Evolutionary conservation across 1,140 invertebrate genomes (phyloP).

Genomic region (Hylaeus volcanicus): DNA sequence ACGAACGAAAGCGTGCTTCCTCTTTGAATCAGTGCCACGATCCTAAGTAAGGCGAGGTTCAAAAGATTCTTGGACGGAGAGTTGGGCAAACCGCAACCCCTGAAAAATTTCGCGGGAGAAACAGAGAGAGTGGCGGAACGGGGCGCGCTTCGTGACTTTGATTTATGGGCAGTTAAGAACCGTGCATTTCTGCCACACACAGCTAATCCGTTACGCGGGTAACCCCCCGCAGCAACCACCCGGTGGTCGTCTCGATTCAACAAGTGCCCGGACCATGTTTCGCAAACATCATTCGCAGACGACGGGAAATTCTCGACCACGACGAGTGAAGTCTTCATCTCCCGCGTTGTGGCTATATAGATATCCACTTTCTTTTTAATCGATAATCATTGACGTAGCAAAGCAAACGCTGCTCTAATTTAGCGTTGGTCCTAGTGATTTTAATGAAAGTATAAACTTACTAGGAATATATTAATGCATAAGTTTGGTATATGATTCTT

Average conservation of each 20-base stretch:
- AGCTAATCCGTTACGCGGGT: conserved; percentile 74
- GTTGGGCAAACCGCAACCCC: conserved; percentile 16
- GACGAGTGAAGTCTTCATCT: conserved; percentile 8
- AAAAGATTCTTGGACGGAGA: conserved; percentile 2
- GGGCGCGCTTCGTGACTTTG: conserved; percentile 72
- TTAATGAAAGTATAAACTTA: too few species aligned
- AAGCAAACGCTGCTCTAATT: too few species aligned
- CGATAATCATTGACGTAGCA: too few species aligned
- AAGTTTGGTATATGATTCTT: too few species aligned
- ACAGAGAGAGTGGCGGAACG: conserved; percentile 26
- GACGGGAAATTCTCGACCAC: conserved; percentile 32
- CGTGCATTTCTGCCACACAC: conserved; percentile 65
- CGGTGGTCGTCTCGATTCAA: conserved; percentile 75
- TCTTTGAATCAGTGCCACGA: neutral
- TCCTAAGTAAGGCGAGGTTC: neutral
- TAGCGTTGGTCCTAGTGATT: too few species aligned
- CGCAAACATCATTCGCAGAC: conserved; percentile 64
- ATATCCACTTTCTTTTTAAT: neutral
- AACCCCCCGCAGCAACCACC: conserved; percentile 43
- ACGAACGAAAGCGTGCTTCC: neutral
- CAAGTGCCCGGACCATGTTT: conserved; percentile 74
- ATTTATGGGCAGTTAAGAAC: conserved; percentile 77
- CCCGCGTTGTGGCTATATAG: neutral
- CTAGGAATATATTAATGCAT: too few species aligned
- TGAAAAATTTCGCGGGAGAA: conserved; percentile 40